A percentile compares a stretch with the other conserved stretches of the same genome.
Conservation (phyloP, 2,888 invertebrate species). For the Exocentrus adspersus region DNA sequence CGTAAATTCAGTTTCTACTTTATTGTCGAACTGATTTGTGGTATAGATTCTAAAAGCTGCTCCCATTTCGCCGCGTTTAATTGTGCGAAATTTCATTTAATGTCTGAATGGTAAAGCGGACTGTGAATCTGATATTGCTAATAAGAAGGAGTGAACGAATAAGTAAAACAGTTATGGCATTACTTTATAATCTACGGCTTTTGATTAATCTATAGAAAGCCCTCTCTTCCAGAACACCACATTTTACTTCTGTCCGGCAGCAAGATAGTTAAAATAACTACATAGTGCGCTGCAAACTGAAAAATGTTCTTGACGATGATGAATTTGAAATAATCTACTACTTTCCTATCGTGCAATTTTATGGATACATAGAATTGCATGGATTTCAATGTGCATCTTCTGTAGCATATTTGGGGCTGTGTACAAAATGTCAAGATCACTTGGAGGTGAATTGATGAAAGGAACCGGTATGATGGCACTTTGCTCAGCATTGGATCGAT, state of each 20-base stretch:
- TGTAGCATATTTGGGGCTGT: no score
- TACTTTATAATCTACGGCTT: not conserved
- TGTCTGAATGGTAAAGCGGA: not conserved
- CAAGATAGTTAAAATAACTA: not conserved
- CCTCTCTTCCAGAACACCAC: not conserved
- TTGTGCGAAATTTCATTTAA: not conserved
- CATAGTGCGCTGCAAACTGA: no score
- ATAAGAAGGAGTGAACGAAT: not conserved
- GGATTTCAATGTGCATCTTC: no score
- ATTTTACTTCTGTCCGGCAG: no score
- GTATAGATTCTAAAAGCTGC: not conserved
- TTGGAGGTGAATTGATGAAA: no score
- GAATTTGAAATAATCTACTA: no score
- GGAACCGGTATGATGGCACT: no score
- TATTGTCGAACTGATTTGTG: constrained; percentile 9
- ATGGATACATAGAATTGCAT: no score
- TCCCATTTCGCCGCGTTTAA: not conserved
- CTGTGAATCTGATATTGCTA: constrained; percentile 3
- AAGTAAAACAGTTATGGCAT: not conserved
- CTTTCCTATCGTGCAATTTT: no score
- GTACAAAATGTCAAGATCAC: no score
- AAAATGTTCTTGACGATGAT: no score
- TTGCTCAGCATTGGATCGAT: no score
- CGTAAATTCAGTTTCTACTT: constrained; percentile 11
- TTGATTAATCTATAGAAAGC: not conserved